phyloP scores from a whole-genome alignment of 2,113 vertebrate genomes.

The Muntiacus reevesi region DNA sequence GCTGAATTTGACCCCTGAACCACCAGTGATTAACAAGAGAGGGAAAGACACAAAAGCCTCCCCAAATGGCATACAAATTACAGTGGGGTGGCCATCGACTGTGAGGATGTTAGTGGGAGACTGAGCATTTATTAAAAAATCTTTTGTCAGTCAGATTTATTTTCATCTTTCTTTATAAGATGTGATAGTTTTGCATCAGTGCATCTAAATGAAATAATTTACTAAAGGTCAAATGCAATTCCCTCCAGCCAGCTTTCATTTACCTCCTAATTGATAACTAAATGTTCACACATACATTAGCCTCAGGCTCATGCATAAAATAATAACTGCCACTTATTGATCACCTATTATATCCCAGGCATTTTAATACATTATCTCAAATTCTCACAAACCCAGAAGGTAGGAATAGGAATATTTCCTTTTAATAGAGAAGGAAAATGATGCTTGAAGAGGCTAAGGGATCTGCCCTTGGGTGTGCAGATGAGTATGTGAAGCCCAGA shows the following conservation, averaged over 20 bases:
- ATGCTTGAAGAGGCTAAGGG: not conserved
- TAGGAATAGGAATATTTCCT: conserved; percentile 1
- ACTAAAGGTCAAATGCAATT: conserved; percentile 71
- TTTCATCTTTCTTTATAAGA: conserved; percentile 61
- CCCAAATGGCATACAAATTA: not conserved
- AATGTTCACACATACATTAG: conserved; percentile 62
- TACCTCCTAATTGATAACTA: conserved; percentile 75
- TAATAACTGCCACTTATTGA: conserved; percentile 64
- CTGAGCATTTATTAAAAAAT: conserved; percentile 67
- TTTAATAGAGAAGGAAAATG: conserved; percentile 18
- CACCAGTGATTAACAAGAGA: not conserved
- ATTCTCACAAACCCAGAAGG: conserved; percentile 28
- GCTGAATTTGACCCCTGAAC: not conserved
- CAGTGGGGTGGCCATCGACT: not conserved
- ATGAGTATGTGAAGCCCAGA: not conserved
- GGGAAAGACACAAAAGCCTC: not conserved
- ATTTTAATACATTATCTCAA: conserved; percentile 48
- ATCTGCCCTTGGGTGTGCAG: conserved; percentile 27
- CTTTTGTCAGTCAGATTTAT: conserved; percentile 68
- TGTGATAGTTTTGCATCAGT: conserved; percentile 68
- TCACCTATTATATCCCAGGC: conserved; percentile 60
- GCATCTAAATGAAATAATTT: conserved; percentile 71
- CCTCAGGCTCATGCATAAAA: conserved; percentile 57
- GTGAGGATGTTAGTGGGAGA: conserved; percentile 11
- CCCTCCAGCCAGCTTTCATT: conserved; percentile 72